Evolutionary conservation across 23 tunicate species (phyloP).

Genomic region (Styela clava): DNA sequence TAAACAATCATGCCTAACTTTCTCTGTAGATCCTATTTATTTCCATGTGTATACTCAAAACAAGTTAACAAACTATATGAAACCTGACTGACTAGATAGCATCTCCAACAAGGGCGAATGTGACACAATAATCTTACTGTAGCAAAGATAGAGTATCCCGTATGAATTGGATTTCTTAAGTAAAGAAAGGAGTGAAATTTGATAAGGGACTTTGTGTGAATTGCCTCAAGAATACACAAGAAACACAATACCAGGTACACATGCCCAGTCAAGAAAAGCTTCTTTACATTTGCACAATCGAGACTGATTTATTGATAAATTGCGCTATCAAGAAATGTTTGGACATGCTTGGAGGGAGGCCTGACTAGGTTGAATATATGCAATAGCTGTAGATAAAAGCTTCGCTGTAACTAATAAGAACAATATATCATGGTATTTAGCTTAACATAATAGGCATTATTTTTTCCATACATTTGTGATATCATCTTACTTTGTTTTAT

Average conservation of each 20-base stretch:
- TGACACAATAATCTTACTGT: neutral
- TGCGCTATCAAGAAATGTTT: no score
- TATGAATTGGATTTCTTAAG: neutral
- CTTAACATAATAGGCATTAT: no score
- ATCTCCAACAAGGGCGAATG: neutral
- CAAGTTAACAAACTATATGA: neutral
- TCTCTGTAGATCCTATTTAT: neutral
- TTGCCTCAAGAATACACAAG: neutral
- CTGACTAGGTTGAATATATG: no score
- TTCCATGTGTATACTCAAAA: neutral
- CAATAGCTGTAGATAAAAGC: no score
- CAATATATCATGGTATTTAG: no score
- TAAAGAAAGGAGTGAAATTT: neutral
- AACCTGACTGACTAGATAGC: neutral
- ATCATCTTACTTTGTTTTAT: no score
- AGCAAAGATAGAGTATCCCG: neutral
- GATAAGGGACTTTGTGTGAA: neutral
- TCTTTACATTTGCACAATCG: no score
- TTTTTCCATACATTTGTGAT: no score
- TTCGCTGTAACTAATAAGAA: no score
- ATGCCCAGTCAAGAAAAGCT: no score
- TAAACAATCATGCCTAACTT: neutral
- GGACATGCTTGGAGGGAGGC: no score
- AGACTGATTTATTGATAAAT: no score
- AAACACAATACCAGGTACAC: neutral